Percentiles rank a stretch among this genome's conserved stretches.
Evolutionary conservation across 2,888 invertebrate genomes (phyloP).

Genomic region (Diaphora mendica): DNA sequence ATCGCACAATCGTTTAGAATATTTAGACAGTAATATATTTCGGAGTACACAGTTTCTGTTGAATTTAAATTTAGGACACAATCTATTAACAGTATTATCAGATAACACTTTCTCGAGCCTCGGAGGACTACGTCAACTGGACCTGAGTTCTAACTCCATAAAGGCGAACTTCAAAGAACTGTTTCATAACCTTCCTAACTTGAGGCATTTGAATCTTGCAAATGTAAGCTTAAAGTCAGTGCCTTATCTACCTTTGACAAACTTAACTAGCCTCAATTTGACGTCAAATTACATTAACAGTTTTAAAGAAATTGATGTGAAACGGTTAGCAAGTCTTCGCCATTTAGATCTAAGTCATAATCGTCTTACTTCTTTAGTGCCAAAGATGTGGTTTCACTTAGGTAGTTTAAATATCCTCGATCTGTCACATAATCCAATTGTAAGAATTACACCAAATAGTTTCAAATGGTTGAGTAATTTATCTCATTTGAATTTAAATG

Average conservation of each 20-base stretch:
- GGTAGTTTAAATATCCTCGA: conserved; percentile 91
- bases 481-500: conserved; percentile 91
- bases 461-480: conserved; percentile 90
- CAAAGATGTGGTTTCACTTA: conserved; percentile 91
- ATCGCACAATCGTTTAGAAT: conserved; percentile 93
- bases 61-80: conserved; percentile 91
- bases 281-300: conserved; percentile 92
- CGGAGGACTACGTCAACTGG: conserved; percentile 91
- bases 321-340: conserved; percentile 90
- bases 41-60: conserved; percentile 93
- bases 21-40: conserved; percentile 95
- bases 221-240: conserved; percentile 91
- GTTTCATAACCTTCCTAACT: conserved; percentile 93
- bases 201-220: conserved; percentile 92
- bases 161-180: conserved; percentile 95
- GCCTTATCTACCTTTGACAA: conserved; percentile 92
- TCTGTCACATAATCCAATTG: conserved; percentile 93
- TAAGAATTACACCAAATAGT: conserved; percentile 90
- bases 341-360: conserved; percentile 92
- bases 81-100: conserved; percentile 93
- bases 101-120: conserved; percentile 95
- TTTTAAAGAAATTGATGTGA: conserved; percentile 89
- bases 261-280: conserved; percentile 92
- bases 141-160: conserved; percentile 92
- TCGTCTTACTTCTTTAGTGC: conserved; percentile 90